Conservation (phyloP, 1,140 invertebrate genomes). For the Drosophila ogumai region DNA sequence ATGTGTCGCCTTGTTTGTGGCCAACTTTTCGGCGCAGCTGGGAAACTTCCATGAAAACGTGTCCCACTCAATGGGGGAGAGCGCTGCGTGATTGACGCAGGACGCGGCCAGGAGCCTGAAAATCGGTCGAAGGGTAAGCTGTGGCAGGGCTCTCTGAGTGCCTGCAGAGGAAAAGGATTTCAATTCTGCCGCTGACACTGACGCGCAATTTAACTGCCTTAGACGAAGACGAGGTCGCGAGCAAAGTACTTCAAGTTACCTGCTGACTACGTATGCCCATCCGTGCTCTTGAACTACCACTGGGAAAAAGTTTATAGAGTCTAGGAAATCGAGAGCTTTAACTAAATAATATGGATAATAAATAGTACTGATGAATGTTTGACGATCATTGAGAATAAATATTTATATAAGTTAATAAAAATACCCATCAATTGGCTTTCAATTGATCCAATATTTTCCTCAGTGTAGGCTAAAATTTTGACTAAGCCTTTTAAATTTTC, state of each 20-base stretch:
- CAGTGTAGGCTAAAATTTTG: not conserved
- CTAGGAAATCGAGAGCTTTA: too few relatives aligned
- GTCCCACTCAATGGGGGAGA: constrained; percentile 70
- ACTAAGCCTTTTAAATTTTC: not conserved
- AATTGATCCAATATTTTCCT: not conserved
- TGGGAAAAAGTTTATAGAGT: not conserved
- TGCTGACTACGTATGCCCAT: constrained; percentile 23
- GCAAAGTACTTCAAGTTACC: constrained; percentile 20
- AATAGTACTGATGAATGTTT: too few relatives aligned
- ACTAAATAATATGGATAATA: not conserved
- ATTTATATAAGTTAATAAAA: not conserved
- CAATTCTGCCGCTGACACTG: constrained; percentile 67
- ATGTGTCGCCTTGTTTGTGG: constrained; percentile 78
- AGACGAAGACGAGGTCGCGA: constrained; percentile 35
- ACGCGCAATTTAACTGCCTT: constrained; percentile 69
- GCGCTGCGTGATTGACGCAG: constrained; percentile 68
- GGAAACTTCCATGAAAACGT: constrained; percentile 70
- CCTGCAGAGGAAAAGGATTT: constrained; percentile 64
- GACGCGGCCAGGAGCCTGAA: constrained; percentile 11
- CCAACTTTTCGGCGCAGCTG: constrained; percentile 71
- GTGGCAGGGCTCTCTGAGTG: constrained; percentile 18
- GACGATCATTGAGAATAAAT: not conserved
- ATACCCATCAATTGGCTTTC: not conserved
- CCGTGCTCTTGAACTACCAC: constrained; percentile 2
- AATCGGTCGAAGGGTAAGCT: not conserved